Evolutionary conservation across 2,797 vertebrate species (phyloP), one percentile per base, ranked within the genome.

Genomic region (Chelidonichthys spinosus): DNA sequence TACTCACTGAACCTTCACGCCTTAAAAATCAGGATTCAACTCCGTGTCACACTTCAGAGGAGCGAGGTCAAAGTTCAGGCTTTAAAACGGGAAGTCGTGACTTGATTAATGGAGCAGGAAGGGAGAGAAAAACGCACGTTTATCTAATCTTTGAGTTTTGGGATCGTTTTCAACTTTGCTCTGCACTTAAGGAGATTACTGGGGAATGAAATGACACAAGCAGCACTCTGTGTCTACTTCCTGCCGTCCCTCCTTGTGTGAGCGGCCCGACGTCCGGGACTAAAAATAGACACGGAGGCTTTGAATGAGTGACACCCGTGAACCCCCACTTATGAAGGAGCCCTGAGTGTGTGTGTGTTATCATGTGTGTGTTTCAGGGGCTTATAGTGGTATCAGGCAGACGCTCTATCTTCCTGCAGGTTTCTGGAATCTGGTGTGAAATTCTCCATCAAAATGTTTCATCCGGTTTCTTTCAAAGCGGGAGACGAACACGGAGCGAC

Each of bases 241-340:
- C 25, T 25, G 25, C 25, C 59, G 40, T 64, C 54, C 37, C 61
- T 25, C 11, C 33, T 13, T 7, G 37, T 67, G 54, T 69, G 18
- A 58, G 18, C 52, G 40, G 6, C n/a, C 59, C 54, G 43, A 64
- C 58, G 33, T 81, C 68, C 59, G 63, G 35, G 79, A 40, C 85
- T 70, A 74, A 83, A 87, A 92, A 93, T 89, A 92, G 88, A 90
- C 79, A 79, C 67, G 66, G 76, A 86, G 81, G 68, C 85, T 88
- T 79, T 85, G 75, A 81, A 81, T 92, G 90, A 94, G 79, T 89
- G 90, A 92, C 91, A 87, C 84, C 68, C n/a, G 58, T 94, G 92
- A 93, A 93, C 92, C 78, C 85, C 64, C 3, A 70, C 69, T 81
- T 87, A 85, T 54, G 66, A 81, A 90, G 91, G 69, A 67, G 77